These are phyloP conservation scores for Phrixothrix hirtus DNA, from an alignment of 2,888 invertebrate genomes.

Conservation along the genomic window DNA sequence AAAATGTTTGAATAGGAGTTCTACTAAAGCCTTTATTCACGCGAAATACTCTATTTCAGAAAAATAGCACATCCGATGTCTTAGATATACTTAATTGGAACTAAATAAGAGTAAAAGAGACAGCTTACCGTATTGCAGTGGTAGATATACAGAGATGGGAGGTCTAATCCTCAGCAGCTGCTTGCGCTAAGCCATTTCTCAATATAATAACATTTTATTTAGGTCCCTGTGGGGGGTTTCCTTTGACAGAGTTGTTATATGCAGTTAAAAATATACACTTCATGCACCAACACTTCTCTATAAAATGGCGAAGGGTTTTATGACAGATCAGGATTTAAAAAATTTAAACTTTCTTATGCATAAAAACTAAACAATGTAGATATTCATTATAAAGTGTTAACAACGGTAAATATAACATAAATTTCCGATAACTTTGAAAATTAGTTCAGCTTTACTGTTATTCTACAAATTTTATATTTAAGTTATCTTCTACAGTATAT, in stretches of 20 bases:
- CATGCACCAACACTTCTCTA: conserved; percentile 47
- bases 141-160: conserved; percentile 39
- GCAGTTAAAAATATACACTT: conserved; percentile 48
- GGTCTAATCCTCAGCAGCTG: conserved; percentile 48
- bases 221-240: conserved; percentile 44
- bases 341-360: too few relatives aligned
- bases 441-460: too few relatives aligned
- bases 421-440: conserved; percentile 41
- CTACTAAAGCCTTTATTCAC: conserved; percentile 28
- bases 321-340: conserved; percentile 44
- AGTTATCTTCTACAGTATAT: too few relatives aligned
- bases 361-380: too few relatives aligned
- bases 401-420: too few relatives aligned
- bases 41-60: conserved; percentile 8
- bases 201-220: conserved; percentile 51
- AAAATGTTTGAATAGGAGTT: conserved; percentile 33
- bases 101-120: conserved; percentile 14
- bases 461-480: neutral
- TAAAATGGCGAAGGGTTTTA: conserved; percentile 42
- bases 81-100: conserved; percentile 1
- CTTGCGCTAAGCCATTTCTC: conserved; percentile 47
- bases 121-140: conserved; percentile 23
- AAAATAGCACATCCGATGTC: neutral
- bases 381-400: too few relatives aligned
- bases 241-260: conserved; percentile 49